Base-by-base conservation (phyloP, 2,888 invertebrate genomes). In the Steinernema scapterisci region DNA sequence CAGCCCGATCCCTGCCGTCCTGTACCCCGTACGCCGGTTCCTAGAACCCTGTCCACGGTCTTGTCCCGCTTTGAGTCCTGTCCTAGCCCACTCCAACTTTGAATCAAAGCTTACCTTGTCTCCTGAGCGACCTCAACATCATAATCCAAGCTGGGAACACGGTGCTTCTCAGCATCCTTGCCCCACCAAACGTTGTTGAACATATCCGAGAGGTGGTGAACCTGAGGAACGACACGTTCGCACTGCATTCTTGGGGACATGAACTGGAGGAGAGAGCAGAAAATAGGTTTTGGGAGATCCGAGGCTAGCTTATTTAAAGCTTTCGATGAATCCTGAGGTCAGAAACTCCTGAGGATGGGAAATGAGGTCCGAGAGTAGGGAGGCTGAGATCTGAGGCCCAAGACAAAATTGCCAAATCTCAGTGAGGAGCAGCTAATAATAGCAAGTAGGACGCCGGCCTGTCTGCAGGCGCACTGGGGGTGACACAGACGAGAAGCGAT, bases 181-280 rank as follows among this genome's bases (percentile, higher is more conserved):
- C 63, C 63, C 63, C 63, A 63, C 63, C 63, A 63, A 27, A 63
- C 63, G 31, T 63, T n/a, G 63, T 63, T 21, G 63, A 63, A 63
- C 63, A 63, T 63, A 11, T 63, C 63, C 16, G 63, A 63, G n/a
- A 63, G 63, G 63, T 38, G 63, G 63, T 63, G 63, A 31, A 63
- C 63, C 38, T 63, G 63, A 11, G 63, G 63, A 16, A 63, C 25
- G 21, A 23, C 63, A 19, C 48, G 48, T 48, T 48, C 48, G 63
- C 63, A 63, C 63, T 63, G 63, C 63, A 63, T 63, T 63, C 63
- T 63, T 13, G 63, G 63, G 63, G 63, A 63, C 63, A 63, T 63
- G 16, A 25, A 63, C 11, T 25, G 31, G 3, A 9, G 38, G 38
- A 38, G 9, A 6, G 38, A 3, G 38, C 38, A 6, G 9, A 38